Percentiles rank a stretch among this genome's conserved stretches.
These are phyloP conservation scores for Melanogrammus aeglefinus DNA, from an alignment of 2,797 vertebrate genomes.

Conservation along the genomic window DNA sequence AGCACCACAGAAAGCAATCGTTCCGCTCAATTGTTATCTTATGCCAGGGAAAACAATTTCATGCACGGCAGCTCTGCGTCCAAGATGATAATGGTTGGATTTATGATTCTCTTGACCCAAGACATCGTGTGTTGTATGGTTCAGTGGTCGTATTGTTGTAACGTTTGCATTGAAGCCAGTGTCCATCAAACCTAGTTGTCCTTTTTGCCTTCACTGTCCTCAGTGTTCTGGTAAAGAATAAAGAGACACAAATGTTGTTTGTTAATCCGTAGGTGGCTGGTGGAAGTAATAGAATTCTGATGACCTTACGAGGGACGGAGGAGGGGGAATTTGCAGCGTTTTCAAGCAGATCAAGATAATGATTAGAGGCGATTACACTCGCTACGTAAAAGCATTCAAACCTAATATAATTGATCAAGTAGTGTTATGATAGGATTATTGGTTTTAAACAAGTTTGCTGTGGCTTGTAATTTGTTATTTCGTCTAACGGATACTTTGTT, in stretches of 20 bases:
- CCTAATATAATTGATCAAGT: background rate
- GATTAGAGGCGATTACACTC: background rate
- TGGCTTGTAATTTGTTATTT: background rate
- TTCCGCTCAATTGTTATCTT: background rate
- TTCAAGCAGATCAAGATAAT: background rate
- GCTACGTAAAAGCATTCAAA: background rate
- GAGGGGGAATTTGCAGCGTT: background rate
- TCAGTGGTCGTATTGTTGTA: background rate
- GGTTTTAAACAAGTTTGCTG: background rate
- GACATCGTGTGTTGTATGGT: background rate
- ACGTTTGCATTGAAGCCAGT: constrained; percentile 14
- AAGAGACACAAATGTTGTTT: background rate
- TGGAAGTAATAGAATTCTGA: background rate
- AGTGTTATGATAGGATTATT: background rate
- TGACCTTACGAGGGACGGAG: background rate
- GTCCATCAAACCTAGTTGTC: constrained; percentile 42
- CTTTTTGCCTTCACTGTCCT: constrained; percentile 59
- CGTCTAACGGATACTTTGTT: background rate
- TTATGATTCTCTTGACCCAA: background rate
- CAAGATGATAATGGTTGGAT: background rate
- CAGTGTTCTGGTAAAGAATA: constrained; percentile 52
- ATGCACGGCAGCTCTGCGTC: background rate
- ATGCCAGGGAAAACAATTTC: background rate
- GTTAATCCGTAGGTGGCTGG: background rate
- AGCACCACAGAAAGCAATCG: background rate